phyloP scores from a whole-genome alignment of 2,113 vertebrate genomes.

The Poecilia latipinna region DNA sequence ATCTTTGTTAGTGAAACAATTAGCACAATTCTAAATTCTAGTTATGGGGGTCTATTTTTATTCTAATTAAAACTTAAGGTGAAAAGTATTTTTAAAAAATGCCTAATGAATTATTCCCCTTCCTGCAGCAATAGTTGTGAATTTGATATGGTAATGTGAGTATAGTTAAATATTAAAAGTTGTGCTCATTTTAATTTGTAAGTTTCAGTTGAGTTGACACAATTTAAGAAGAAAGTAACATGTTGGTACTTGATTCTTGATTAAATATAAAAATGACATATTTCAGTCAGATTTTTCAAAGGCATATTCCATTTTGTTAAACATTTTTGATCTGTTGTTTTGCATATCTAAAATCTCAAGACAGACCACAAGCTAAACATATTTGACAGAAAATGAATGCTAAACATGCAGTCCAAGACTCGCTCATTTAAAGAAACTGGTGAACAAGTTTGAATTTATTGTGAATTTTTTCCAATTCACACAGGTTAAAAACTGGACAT shows the following conservation, averaged over 20 bases:
- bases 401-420: too few relatives aligned
- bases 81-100: neutral
- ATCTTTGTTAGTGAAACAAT: constrained; percentile 41
- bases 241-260: neutral
- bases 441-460: too few relatives aligned
- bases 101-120: neutral
- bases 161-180: constrained; percentile 6
- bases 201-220: neutral
- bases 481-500: too few relatives aligned
- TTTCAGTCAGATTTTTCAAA: neutral
- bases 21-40: constrained; percentile 36
- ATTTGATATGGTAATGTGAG: neutral
- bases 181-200: neutral
- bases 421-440: too few relatives aligned
- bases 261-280: neutral
- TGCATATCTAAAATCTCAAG: neutral
- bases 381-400: too few relatives aligned
- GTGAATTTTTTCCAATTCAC: too few relatives aligned
- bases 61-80: constrained; percentile 23
- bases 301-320: neutral
- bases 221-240: neutral
- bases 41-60: constrained; percentile 18
- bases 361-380: too few relatives aligned
- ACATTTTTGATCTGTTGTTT: neutral
- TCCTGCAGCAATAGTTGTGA: neutral